A percentile compares a stretch with the other conserved stretches of the same genome.
These are phyloP conservation scores for Balaeniceps rex DNA, from an alignment of 2,113 vertebrate species.

Conservation along the genomic window DNA sequence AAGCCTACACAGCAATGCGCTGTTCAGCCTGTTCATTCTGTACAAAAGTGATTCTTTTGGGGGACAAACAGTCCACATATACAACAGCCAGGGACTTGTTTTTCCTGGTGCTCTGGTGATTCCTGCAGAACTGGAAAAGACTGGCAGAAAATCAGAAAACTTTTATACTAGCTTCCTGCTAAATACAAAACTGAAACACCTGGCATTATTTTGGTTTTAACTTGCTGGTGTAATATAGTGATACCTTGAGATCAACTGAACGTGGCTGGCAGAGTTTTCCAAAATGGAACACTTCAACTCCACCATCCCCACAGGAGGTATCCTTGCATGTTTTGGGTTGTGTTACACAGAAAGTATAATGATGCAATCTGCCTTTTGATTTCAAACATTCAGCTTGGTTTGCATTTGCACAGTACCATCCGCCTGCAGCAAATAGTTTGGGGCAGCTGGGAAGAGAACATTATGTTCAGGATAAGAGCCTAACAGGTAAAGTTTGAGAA, in stretches of 20 bases:
- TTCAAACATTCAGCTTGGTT: not conserved
- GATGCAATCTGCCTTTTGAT: not conserved
- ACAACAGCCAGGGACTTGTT: not conserved
- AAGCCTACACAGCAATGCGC: not conserved
- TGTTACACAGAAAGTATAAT: not conserved
- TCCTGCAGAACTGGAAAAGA: not conserved
- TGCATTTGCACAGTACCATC: not conserved
- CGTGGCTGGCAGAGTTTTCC: not conserved
- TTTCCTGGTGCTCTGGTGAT: not conserved
- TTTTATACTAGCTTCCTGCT: not conserved
- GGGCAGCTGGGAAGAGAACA: not conserved
- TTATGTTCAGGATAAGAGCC: not conserved
- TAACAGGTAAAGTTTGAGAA: not conserved
- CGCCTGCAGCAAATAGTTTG: not conserved
- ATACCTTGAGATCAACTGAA: not conserved
- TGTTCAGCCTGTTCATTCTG: not conserved
- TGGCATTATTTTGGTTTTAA: not conserved
- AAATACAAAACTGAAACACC: not conserved
- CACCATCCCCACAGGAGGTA: not conserved
- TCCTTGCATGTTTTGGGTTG: not conserved
- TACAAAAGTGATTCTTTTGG: not conserved
- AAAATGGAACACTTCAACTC: not conserved
- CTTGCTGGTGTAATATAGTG: not conserved
- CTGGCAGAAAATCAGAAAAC: not conserved
- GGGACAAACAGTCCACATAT: not conserved